Base-by-base conservation (phyloP, 2,888 invertebrate genomes). In the Coleophora flavipennella region DNA sequence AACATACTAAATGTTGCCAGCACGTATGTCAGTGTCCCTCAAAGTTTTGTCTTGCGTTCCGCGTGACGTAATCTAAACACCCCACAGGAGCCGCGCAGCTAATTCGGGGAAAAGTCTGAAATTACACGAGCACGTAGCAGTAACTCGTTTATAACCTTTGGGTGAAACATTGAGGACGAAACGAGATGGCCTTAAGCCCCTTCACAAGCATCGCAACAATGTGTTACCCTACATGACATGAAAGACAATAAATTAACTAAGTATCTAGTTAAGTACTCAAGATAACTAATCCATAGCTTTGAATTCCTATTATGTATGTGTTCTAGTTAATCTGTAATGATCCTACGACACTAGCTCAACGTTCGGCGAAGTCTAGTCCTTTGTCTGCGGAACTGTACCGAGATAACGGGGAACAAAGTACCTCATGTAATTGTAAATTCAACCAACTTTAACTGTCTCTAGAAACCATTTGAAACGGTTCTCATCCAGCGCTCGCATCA, bases 311-410 rank as follows among this genome's bases (percentile, higher is more conserved):
- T 59, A 53, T 55, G 48, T 50, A 49, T 50, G 44, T 49, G 53
- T 48, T 57, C 56, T 53, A 8, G 28, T 37, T 20, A 40, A 40
- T 54, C 51, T 50, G 47, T 58, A 56, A 62, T 63, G 61, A 61
- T 55, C 45, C 36, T 40, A 40, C 50, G 52, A 55, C 54, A 54
- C 51, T 46, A 49, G 48, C 47, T 43, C 44, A 42, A 44, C 55
- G 29, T 28, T 20, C 31, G 39, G 36, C 25, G 25, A 9, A 29
- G 11, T 31, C 35, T 31, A 31, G 33, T 38, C 49, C 48, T 46
- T 53, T 53, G 50, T 53, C 45, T 46, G 31, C 27, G 12, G 25
- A 37, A 33, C 34, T 38, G 38, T 41, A 33, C 31, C 20, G 28
- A 35, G 38, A 40, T 39, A 42, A 36, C n/a, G 14, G 28, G 31